Evolutionary conservation across 2,113 vertebrate genomes (phyloP), one percentile per base, ranked within the genome.

Genomic region (Penelope pileata): DNA sequence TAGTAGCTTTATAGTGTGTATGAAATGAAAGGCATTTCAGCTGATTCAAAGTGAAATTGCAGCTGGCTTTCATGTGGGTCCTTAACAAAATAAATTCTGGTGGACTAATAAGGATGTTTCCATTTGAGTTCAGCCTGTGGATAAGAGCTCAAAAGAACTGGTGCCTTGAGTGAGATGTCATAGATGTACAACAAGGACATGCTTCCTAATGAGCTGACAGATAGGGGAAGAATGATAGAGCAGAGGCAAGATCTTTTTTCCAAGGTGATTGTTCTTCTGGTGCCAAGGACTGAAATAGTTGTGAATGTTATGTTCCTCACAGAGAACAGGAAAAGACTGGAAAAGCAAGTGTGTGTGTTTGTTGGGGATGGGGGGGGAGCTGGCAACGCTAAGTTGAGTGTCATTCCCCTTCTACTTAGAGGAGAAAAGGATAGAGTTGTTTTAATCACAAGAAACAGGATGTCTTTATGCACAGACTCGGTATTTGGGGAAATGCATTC

Each of bases 231-330:
- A 93, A 64, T 29, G 64, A 63, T 81, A 88, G 66, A 68, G 62
- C 58, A 48, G 78, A 91, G 74, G 45, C 82, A 69, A 58, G 79
- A 59, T 63, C 27, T 34, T 54, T 75, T 89, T 94, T 94, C 80
- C 59, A 69, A 87, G 72, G 79, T 18, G 1, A 54, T 26, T 84
- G 45, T 43, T 66, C 77, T 85, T 94, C 63, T 90, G 47, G 87
- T 96, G 87, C 94, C 90, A 83, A 80, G 87, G 76, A 74, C 75
- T 83, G 75, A 93, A 96, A 81, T 86, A 89, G 78, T 54, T 92
- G 72, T 88, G 29, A 36, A 60, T 68, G 62, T 36, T 73, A 32
- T 43, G 54, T 79, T 94, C 86, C 83, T 88, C 77, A 12, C 1
- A 2, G 83, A 63, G 74, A 93, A 45, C 48, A 75, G 78, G 63